Evolutionary conservation across 1,140 invertebrate species (phyloP).

Genomic region (Hetaerina americana): DNA sequence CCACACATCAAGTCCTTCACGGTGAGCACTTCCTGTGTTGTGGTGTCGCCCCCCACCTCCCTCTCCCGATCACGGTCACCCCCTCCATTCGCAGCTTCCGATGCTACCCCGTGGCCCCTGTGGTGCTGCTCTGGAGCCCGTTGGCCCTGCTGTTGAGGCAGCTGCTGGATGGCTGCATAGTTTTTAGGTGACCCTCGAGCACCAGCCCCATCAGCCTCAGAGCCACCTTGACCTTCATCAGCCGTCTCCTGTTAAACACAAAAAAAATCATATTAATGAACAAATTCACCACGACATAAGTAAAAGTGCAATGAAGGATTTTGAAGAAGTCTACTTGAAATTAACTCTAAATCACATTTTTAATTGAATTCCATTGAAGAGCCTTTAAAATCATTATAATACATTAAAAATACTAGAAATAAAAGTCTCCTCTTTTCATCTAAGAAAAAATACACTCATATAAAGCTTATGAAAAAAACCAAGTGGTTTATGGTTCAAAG

Average conservation of each 20-base stretch:
- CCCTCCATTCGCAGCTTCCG: slow-evolving; percentile 14
- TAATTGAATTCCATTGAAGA: too few species aligned
- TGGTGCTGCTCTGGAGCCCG: slow-evolving; percentile 4
- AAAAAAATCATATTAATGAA: slow-evolving; percentile 22
- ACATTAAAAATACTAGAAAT: too few species aligned
- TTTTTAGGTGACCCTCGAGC: slow-evolving; percentile 14
- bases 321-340: neutral
- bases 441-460: too few species aligned
- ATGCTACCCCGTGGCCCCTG: slow-evolving; percentile 14
- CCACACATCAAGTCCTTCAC: slow-evolving; percentile 61
- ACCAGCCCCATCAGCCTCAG: slow-evolving; percentile 18
- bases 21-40: slow-evolving; percentile 31
- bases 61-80: slow-evolving; percentile 22
- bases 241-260: slow-evolving; percentile 57
- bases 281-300: neutral
- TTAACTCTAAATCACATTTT: neutral
- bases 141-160: neutral
- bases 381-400: too few species aligned
- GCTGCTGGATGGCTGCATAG: slow-evolving; percentile 7
- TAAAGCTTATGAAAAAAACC: too few species aligned
- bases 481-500: too few species aligned
- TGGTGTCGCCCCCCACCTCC: neutral
- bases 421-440: too few species aligned
- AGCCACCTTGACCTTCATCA: slow-evolving; percentile 51
- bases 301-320: neutral